Evolutionary conservation across 2,888 invertebrate species (phyloP).

Genomic region (Sepiola atlantica): DNA sequence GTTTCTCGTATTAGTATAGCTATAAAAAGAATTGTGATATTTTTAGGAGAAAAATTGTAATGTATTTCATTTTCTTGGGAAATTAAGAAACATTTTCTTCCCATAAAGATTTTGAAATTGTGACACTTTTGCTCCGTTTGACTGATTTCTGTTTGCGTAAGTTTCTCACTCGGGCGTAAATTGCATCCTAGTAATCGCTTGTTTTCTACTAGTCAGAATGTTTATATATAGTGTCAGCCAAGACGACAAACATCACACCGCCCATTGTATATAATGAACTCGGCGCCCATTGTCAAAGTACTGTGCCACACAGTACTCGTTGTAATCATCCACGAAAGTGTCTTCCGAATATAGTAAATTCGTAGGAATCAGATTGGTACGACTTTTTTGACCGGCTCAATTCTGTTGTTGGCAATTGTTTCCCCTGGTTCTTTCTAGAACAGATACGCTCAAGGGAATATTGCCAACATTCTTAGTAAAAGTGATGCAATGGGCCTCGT

Average conservation of each 20-base stretch:
- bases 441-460: too few species aligned
- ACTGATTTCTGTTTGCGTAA: not conserved
- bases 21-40: not conserved
- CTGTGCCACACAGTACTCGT: not conserved
- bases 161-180: not conserved
- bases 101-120: not conserved
- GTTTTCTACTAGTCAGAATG: not conserved
- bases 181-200: not conserved
- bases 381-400: too few species aligned
- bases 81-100: not conserved
- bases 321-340: too few species aligned
- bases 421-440: too few species aligned
- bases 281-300: not conserved
- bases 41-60: not conserved
- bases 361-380: too few species aligned
- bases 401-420: too few species aligned
- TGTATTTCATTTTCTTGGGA: not conserved
- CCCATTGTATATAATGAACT: too few species aligned
- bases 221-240: not conserved
- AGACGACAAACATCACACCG: too few species aligned
- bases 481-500: too few species aligned
- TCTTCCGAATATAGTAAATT: too few species aligned
- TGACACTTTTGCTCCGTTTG: not conserved
- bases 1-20: too few species aligned
- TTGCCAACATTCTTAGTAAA: too few species aligned